phyloP scores from a whole-genome alignment of 1,140 invertebrate genomes.

The Dufourea novaeangliae region DNA sequence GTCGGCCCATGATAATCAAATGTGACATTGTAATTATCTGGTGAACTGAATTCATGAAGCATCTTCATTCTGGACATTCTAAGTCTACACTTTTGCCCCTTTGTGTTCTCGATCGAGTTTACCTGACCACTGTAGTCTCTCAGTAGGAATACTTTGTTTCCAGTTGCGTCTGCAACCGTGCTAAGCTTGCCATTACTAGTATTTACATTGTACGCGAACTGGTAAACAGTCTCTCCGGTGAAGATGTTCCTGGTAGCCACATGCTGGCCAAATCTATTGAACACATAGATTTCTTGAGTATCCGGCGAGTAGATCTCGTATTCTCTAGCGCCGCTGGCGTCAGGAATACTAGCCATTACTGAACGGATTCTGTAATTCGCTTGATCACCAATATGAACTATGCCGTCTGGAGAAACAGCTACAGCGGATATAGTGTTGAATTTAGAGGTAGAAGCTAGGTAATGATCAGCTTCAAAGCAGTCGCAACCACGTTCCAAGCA shows the following conservation, averaged over 20 bases:
- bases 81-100: constrained; percentile 94
- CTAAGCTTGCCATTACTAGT: constrained; percentile 97
- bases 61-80: constrained; percentile 94
- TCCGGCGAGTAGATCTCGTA: constrained; percentile 98
- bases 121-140: constrained; percentile 94
- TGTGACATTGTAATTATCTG: constrained; percentile 95
- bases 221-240: constrained; percentile 94
- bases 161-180: constrained; percentile 95
- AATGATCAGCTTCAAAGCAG: constrained; percentile 95
- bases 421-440: constrained; percentile 97
- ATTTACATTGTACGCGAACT: constrained; percentile 97
- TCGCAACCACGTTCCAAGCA: constrained; percentile 94
- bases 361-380: constrained; percentile 95
- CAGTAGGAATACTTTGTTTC: constrained; percentile 94
- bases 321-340: constrained; percentile 90
- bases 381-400: constrained; percentile 97
- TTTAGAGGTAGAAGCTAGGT: constrained; percentile 94
- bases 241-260: constrained; percentile 95
- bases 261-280: constrained; percentile 97
- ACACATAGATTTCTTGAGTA: constrained; percentile 97
- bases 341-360: constrained; percentile 95
- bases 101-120: constrained; percentile 96
- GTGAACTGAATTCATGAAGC: constrained; percentile 93
- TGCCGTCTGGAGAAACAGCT: constrained; percentile 95
- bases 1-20: constrained; percentile 96